Evolutionary conservation across 2,888 invertebrate species (phyloP).

Genomic region (Drepanosiphum platanoidis): DNA sequence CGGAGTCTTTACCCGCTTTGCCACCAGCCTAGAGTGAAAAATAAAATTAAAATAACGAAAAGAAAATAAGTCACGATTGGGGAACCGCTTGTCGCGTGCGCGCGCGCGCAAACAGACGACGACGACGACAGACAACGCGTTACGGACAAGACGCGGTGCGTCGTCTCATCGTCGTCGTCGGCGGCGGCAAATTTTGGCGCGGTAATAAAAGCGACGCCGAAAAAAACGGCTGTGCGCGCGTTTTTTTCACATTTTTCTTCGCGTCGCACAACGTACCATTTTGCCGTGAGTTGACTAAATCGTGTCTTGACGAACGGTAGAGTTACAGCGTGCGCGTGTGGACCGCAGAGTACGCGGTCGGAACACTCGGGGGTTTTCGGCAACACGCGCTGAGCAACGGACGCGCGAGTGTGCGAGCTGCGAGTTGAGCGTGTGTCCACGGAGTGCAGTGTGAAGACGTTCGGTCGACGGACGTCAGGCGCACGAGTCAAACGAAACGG

Average conservation of each 20-base stretch:
- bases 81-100: neutral
- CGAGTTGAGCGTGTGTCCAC: neutral
- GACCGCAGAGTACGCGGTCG: neutral
- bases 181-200: neutral
- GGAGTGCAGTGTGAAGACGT: neutral
- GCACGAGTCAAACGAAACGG: neutral
- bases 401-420: neutral
- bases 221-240: too few species aligned
- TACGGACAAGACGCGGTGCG: neutral
- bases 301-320: neutral
- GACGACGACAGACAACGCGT: neutral
- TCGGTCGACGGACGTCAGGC: neutral
- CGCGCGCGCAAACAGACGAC: neutral
- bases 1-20: slow-evolving; percentile 99
- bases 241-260: too few species aligned
- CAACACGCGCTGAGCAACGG: neutral
- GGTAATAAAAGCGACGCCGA: neutral
- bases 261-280: neutral
- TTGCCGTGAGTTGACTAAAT: neutral
- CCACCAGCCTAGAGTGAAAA: slow-evolving; percentile 91
- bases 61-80: neutral
- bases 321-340: neutral
- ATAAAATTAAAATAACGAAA: slow-evolving; percentile 66
- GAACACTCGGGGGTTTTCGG: neutral
- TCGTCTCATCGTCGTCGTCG: neutral